Base-by-base conservation (phyloP, 2,888 invertebrate genomes). In the Parnassius mnemosyne region DNA sequence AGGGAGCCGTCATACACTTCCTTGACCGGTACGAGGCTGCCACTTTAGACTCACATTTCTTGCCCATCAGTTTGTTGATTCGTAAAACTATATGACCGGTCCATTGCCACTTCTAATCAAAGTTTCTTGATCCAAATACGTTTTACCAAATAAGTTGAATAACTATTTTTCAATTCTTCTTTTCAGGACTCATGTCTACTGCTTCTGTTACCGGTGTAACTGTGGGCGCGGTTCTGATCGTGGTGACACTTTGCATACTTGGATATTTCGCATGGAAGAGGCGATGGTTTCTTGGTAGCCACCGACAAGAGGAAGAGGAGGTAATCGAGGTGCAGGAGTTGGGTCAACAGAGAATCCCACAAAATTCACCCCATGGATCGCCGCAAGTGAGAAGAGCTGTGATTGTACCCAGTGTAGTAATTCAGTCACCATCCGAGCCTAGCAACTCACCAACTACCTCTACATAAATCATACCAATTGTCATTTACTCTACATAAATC, bases 191-290 rank as follows among this genome's bases (percentile, higher is more conserved):
- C 56, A 83, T 89, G 82, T 85, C 90, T 20, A 84, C 82, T 71
- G 88, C 87, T n/a, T 87, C 90, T 12, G 80, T 80, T 1, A 83
- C 84, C 0, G 87, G 86, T 9, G 81, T 90, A 55, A 80, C 81
- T 2, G 76, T 89, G 25, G 89, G 85, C 5, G 78, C 72, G 0
- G 75, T 89, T 9, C 73, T 78, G 2, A 75, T 85, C 2, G 70
- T 74, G 0, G 68, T 70, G 1, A 69, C 81, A 41, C 70, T 90
- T 1, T 69, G 61, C 2, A 58, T 81, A 1, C 72, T 89, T 0
- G 86, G 79, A 0, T 74, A 81, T 49, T 57, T 82, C 1, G 84
- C 80, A 0, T 89, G 88, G 88, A 85, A 81, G 71, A 83, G 81
- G 55, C 74, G 82, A 10, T 66, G 74, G 1, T 63, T 84, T 13